These are phyloP conservation scores for Drosophila kanekoi DNA, from an alignment of 2,888 invertebrate species.

Conservation along the genomic window DNA sequence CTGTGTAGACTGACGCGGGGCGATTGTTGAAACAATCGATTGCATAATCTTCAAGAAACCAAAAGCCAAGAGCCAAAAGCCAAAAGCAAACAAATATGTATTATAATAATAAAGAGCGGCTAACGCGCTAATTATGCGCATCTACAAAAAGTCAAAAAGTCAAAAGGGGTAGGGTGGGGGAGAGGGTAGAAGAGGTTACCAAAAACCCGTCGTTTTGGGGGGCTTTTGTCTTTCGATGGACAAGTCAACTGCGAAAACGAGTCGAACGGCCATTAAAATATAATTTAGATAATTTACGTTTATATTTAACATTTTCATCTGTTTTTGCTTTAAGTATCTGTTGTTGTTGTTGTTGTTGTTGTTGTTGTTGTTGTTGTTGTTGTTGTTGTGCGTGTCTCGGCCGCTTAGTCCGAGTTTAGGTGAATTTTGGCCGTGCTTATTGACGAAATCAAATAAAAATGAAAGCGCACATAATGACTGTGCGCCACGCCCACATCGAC, in stretches of 20 bases:
- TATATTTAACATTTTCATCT: constrained; percentile 28
- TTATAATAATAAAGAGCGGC: constrained; percentile 70
- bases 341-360: background rate
- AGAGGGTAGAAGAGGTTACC: background rate
- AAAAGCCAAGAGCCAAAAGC: constrained; percentile 18
- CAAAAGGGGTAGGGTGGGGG: no score
- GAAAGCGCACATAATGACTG: constrained; percentile 40
- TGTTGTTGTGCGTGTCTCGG: constrained; percentile 8
- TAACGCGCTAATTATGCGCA: constrained; percentile 75
- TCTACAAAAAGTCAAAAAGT: constrained; percentile 33
- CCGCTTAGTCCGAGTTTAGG: constrained; percentile 36
- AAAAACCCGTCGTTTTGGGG: background rate
- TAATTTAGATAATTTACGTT: constrained; percentile 62
- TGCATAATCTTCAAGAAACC: constrained; percentile 45
- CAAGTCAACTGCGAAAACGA: constrained; percentile 32
- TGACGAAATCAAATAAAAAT: constrained; percentile 40
- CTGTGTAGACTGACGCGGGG: constrained; percentile 15
- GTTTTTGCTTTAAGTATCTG: background rate
- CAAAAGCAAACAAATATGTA: constrained; percentile 36
- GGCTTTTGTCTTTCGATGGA: background rate
- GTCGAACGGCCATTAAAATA: constrained; percentile 62
- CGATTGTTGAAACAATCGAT: constrained; percentile 28
- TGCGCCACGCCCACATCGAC: constrained; percentile 42
- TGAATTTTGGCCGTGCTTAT: constrained; percentile 24
- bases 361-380: background rate